A percentile compares a stretch with the other conserved stretches of the same genome.
Conservation (phyloP, 2,888 invertebrate genomes). For the Hypomecis punctinalis region DNA sequence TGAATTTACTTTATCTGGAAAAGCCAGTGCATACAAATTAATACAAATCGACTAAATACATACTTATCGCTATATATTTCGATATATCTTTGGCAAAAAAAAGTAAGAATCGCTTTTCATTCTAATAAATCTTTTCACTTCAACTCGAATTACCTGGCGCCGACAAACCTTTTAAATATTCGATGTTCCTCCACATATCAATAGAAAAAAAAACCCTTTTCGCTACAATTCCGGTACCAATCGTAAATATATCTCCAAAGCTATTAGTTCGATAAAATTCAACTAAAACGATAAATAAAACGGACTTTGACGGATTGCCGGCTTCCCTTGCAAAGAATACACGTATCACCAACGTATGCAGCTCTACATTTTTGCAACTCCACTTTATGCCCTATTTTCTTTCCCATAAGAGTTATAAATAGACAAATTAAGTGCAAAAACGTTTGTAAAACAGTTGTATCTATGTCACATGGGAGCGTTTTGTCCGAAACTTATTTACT, state of each 20-base stretch:
- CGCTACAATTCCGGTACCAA: slow-evolving; percentile 71
- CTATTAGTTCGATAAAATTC: slow-evolving; percentile 85
- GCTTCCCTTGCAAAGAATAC: slow-evolving; percentile 79
- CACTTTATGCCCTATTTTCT: slow-evolving; percentile 16
- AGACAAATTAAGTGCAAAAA: slow-evolving; percentile 21
- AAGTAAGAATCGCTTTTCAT: too few relatives aligned
- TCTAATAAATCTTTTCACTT: neutral
- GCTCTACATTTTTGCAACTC: neutral
- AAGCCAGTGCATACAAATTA: too few relatives aligned
- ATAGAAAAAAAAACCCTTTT: slow-evolving; percentile 71
- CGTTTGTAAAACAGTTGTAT: slow-evolving; percentile 69
- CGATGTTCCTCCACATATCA: slow-evolving; percentile 25
- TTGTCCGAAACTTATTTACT: slow-evolving; percentile 83
- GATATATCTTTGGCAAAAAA: too few relatives aligned
- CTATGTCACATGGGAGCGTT: slow-evolving; percentile 81
- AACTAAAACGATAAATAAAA: slow-evolving; percentile 84
- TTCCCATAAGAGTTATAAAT: neutral
- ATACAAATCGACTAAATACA: too few relatives aligned
- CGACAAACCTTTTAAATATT: slow-evolving; percentile 35
- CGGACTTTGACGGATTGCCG: slow-evolving; percentile 82
- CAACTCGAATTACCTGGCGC: slow-evolving; percentile 17
- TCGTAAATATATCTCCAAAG: slow-evolving; percentile 82
- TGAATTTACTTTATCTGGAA: too few relatives aligned
- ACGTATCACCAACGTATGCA: slow-evolving; percentile 42
- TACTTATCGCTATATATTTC: too few relatives aligned